Evolutionary conservation across 2,888 invertebrate genomes (phyloP).

Genomic region (Neocrepidodera transversa): DNA sequence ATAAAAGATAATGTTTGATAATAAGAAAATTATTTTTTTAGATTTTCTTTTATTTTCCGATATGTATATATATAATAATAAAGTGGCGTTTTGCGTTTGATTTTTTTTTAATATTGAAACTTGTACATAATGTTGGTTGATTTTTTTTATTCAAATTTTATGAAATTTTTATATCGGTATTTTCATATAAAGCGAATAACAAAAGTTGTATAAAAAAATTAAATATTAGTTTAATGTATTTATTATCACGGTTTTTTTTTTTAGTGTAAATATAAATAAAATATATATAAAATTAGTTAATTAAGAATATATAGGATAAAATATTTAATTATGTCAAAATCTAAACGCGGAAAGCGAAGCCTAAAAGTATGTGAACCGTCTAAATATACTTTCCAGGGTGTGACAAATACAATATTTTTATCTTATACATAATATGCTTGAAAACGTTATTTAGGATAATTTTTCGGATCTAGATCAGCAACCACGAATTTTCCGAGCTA

Average conservation of each 20-base stretch:
- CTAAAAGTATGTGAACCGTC: no score
- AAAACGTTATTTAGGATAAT: no score
- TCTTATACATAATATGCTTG: no score
- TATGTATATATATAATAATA: neutral
- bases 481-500: no score
- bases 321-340: no score
- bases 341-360: no score
- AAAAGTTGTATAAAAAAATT: constrained; percentile 5
- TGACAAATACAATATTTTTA: no score
- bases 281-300: constrained; percentile 7
- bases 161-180: constrained; percentile 23
- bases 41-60: constrained; percentile 3
- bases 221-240: constrained; percentile 15
- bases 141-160: constrained; percentile 25
- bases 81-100: neutral
- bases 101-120: constrained; percentile 9
- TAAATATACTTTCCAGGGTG: no score
- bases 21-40: neutral
- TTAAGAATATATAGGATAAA: neutral
- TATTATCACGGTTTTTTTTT: constrained; percentile 4
- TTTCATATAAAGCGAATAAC: constrained; percentile 16
- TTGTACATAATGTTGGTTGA: constrained; percentile 18
- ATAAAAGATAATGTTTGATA: neutral
- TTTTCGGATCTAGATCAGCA: no score
- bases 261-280: constrained; percentile 5